A percentile compares a stretch with the other conserved stretches of the same genome.
phyloP scores from a whole-genome alignment of 1,140 invertebrate species.

The Luehdorfia chinensis region DNA sequence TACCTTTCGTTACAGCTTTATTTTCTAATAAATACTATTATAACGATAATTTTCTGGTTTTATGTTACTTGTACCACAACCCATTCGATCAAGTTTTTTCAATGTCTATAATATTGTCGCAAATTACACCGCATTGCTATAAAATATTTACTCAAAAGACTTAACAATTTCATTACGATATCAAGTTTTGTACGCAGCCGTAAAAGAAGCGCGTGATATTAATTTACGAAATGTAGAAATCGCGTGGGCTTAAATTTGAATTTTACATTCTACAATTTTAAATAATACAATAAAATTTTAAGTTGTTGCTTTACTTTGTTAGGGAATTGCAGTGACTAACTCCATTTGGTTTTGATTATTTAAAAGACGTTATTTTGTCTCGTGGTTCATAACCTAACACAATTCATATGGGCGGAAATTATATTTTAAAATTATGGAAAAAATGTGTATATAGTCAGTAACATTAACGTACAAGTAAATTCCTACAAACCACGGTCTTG shows the following conservation, averaged over 20 bases:
- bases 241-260: constrained; percentile 15
- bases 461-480: too few species aligned
- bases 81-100: constrained; percentile 10
- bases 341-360: not conserved
- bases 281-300: constrained; percentile 7
- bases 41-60: too few species aligned
- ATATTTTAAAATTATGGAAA: constrained; percentile 7
- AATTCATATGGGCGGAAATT: not conserved
- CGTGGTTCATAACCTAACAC: too few species aligned
- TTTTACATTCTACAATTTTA: constrained; percentile 21
- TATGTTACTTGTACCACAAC: constrained; percentile 2
- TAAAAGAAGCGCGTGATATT: constrained; percentile 7
- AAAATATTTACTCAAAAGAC: constrained; percentile 21
- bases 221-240: not conserved
- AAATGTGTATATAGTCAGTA: too few species aligned
- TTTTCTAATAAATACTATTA: too few species aligned
- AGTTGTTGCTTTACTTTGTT: constrained; percentile 1
- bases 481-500: too few species aligned
- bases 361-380: too few species aligned
- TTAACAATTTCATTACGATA: constrained; percentile 42
- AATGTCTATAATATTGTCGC: constrained; percentile 3
- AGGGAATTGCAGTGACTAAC: not conserved
- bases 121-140: constrained; percentile 31
- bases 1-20: too few species aligned
- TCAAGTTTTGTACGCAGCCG: constrained; percentile 19